phyloP scores from a whole-genome alignment of 2,113 vertebrate species.

The Mola mola region DNA sequence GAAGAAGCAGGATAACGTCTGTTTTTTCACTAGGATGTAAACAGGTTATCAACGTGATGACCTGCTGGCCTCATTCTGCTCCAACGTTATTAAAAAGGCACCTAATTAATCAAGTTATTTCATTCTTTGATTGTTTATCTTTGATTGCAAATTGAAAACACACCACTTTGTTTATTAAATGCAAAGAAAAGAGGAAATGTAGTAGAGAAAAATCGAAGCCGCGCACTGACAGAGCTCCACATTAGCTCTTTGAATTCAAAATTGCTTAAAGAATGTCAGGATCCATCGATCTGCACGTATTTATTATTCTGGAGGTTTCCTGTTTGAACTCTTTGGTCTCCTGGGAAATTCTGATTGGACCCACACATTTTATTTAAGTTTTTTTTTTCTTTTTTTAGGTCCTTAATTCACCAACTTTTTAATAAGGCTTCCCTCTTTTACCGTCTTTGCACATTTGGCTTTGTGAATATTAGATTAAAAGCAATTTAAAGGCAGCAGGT shows the following conservation, averaged over 20 bases:
- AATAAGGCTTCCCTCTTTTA: constrained; percentile 48
- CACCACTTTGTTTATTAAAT: too few relatives aligned
- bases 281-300: neutral
- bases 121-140: too few relatives aligned
- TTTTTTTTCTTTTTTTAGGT: constrained; percentile 21
- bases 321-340: neutral
- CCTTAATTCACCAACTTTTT: constrained; percentile 57
- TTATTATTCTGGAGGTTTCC: constrained; percentile 24
- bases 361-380: constrained; percentile 25
- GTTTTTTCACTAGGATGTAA: too few relatives aligned
- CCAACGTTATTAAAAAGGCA: too few relatives aligned
- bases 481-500: constrained; percentile 54
- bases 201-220: neutral
- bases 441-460: constrained; percentile 46
- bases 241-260: neutral
- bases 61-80: too few relatives aligned
- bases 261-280: constrained; percentile 9
- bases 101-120: too few relatives aligned
- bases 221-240: neutral
- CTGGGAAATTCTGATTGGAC: constrained; percentile 4
- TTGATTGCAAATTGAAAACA: too few relatives aligned
- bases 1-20: too few relatives aligned
- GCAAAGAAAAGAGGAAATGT: too few relatives aligned
- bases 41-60: too few relatives aligned
- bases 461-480: constrained; percentile 71